These are phyloP conservation scores for Ophioninae sp. DNA, from an alignment of 2,888 invertebrate species.

Conservation along the genomic window DNA sequence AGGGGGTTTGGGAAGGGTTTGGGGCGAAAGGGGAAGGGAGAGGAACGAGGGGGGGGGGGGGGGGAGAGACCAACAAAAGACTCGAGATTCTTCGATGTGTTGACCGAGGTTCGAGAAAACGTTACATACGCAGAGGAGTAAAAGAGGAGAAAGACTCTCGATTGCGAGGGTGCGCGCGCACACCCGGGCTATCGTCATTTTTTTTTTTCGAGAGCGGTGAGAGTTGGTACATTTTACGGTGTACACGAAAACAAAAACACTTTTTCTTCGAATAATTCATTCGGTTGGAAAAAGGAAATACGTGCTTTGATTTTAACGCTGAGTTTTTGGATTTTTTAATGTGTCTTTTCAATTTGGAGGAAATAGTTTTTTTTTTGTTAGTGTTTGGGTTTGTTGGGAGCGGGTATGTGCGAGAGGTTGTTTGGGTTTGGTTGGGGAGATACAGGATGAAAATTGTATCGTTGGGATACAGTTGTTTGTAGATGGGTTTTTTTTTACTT, in stretches of 20 bases:
- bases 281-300: background rate
- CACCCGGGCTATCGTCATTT: constrained; percentile 43
- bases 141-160: constrained; percentile 60
- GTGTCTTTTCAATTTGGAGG: no score
- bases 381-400: no score
- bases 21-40: constrained; percentile 26
- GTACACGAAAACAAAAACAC: constrained; percentile 36
- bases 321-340: no score
- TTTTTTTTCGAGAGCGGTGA: constrained; percentile 57
- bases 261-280: constrained; percentile 20
- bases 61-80: constrained; percentile 62
- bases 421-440: no score
- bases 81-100: constrained; percentile 51
- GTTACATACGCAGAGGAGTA: constrained; percentile 38
- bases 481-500: no score
- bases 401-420: no score
- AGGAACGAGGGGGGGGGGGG: background rate
- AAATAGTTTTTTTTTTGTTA: no score
- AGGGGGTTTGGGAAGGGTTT: no score
- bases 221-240: constrained; percentile 54
- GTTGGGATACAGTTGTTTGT: no score
- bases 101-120: constrained; percentile 59
- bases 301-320: no score
- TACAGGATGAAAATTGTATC: no score
- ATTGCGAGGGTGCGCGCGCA: constrained; percentile 39